These are phyloP conservation scores for Drosophila suzukii DNA, from an alignment of 1,140 invertebrate genomes.

Conservation along the genomic window DNA sequence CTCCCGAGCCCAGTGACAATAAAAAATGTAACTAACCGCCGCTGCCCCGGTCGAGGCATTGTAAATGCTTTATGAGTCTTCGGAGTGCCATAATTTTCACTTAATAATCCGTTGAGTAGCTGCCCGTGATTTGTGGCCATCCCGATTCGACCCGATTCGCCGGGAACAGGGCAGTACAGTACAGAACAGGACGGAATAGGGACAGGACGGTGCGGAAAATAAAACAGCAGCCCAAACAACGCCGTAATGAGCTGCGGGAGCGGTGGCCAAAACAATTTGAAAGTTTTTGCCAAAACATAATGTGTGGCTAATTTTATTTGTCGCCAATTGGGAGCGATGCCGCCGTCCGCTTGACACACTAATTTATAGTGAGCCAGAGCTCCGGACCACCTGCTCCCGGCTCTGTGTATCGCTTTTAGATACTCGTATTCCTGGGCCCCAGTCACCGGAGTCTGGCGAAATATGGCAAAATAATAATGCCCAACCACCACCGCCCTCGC, in stretches of 20 bases:
- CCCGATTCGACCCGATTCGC: constrained; percentile 43
- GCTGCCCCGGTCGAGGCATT: constrained; percentile 54
- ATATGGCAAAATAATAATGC: constrained; percentile 73
- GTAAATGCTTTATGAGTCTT: constrained; percentile 83
- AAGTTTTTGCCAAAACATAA: constrained; percentile 81
- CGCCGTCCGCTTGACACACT: constrained; percentile 45
- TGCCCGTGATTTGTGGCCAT: constrained; percentile 73
- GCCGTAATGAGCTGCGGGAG: constrained; percentile 19
- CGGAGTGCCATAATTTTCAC: constrained; percentile 83
- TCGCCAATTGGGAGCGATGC: constrained; percentile 75
- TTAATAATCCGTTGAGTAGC: constrained; percentile 83
- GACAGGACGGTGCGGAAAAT: constrained; percentile 1
- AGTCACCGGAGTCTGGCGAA: constrained; percentile 27
- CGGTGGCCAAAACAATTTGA: constrained; percentile 69
- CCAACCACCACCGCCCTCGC: constrained; percentile 11
- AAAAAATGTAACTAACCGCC: constrained; percentile 80
- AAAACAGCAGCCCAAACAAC: constrained; percentile 28
- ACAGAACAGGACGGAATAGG: background rate
- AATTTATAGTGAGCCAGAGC: constrained; percentile 70
- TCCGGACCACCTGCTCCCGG: constrained; percentile 61
- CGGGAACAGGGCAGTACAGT: background rate
- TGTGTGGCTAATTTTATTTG: constrained; percentile 82
- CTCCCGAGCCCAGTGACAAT: constrained; percentile 69
- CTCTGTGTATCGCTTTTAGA: constrained; percentile 54
- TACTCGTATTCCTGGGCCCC: constrained; percentile 49